Percentiles rank a stretch among this genome's conserved stretches.
Evolutionary conservation across 2,888 invertebrate genomes (phyloP).

Genomic region (Timandra comae): DNA sequence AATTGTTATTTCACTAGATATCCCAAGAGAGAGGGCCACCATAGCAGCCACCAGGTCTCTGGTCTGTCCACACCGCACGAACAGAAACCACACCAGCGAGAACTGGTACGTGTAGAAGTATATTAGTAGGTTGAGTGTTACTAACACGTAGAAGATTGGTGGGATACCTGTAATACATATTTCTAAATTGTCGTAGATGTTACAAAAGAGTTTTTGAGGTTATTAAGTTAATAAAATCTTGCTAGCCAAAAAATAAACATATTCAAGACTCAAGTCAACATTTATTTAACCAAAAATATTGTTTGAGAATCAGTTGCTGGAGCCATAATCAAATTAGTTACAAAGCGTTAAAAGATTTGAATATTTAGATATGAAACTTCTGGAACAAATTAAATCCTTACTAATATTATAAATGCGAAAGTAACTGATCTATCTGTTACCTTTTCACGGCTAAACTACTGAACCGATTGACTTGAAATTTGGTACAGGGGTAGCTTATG

Average conservation of each 20-base stretch:
- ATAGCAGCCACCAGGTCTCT: slow-evolving; percentile 34
- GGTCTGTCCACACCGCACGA: slow-evolving; percentile 28
- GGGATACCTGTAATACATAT: slow-evolving; percentile 33
- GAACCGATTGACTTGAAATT: no score
- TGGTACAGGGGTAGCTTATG: neutral
- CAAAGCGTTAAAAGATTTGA: no score
- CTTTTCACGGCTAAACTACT: no score
- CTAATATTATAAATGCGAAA: no score
- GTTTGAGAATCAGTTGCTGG: neutral
- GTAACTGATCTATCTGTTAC: no score
- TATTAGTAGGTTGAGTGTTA: slow-evolving; percentile 11
- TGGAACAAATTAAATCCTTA: no score
- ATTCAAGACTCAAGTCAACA: neutral
- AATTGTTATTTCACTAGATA: slow-evolving; percentile 39
- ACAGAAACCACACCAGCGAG: slow-evolving; percentile 48
- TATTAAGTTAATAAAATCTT: neutral
- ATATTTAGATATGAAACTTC: no score
- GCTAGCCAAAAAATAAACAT: neutral
- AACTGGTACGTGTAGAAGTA: slow-evolving; percentile 45
- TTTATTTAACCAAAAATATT: neutral
- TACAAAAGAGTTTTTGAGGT: neutral
- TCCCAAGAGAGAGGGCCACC: slow-evolving; percentile 38
- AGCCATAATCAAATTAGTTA: no score
- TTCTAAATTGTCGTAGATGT: neutral
- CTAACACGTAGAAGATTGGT: slow-evolving; percentile 28